Evolutionary conservation across 2,888 invertebrate species (phyloP), one percentile per base, ranked within the genome.

Genomic region (Tolmerus cingulatus): DNA sequence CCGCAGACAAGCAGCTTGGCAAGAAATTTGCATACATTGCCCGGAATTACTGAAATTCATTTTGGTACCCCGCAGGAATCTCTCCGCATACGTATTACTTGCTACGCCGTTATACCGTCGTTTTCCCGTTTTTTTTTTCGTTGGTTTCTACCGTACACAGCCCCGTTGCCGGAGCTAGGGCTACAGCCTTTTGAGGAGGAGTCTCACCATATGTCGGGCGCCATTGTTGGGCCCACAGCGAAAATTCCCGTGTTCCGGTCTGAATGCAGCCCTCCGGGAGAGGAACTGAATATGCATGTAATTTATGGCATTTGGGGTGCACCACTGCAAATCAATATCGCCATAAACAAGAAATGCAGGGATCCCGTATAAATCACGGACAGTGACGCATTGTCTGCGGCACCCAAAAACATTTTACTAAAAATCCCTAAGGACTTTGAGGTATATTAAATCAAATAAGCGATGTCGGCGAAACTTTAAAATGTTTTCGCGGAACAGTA

Each of bases 331-430:
- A 85, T 85, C 74, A 74, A 85, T 85, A 85, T 23, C 23, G 34
- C 74, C 74, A 85, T 74, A 85, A 74, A 74, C 85, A 85, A 85
- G 85, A 46, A 12, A 9, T 85, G 46, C 85, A 46, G 85, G 85
- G 74, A 27, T 27, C 43, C 23, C 19, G 30, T 16, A 74, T 74
- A 46, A 85, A 46, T 85, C 43, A 85, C 85, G 16, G 46, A 19
- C 30, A 85, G 43, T 85, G 85, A 85, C 85, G 85, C 85, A 85
- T 85, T 74, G 74, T 74, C 43, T 74, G 74, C 85, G 30, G 51
- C 27, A 85, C 19, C 27, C 43, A 9, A 85, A 85, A 85, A 27
- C 14, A 19, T 30, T 79, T 27, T 5, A 43, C 19, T 23, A 12
- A 66, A 40, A 66, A 14, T 27, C 23, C 4, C 19, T 19, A 66